Percentiles rank a stretch among this genome's conserved stretches.
phyloP scores from a whole-genome alignment of 2,888 invertebrate species.

The Chalcis sispes region DNA sequence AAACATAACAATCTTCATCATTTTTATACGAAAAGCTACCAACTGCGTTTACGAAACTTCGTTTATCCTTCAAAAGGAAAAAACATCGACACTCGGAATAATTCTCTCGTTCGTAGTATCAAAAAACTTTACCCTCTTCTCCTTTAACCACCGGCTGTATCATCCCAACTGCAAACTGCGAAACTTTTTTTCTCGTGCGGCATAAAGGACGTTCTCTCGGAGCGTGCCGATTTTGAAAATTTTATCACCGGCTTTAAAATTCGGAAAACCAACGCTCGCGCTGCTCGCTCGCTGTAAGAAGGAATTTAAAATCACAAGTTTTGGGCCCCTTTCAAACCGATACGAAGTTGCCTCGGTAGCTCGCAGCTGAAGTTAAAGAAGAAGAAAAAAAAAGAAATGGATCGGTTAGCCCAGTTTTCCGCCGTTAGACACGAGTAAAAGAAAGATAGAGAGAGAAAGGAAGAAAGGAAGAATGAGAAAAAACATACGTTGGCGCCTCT shows the following conservation, averaged over 20 bases:
- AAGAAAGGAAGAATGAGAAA: too few relatives aligned
- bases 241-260: constrained; percentile 45
- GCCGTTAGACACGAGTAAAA: constrained; percentile 29
- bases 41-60: neutral
- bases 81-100: constrained; percentile 22
- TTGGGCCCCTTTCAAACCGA: constrained; percentile 15
- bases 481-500: constrained; percentile 61
- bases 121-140: constrained; percentile 20
- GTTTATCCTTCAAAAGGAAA: constrained; percentile 5
- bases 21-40: too few relatives aligned
- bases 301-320: constrained; percentile 37
- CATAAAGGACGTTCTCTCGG: too few relatives aligned
- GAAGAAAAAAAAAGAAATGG: constrained; percentile 40
- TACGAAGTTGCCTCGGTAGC: constrained; percentile 31
- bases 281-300: neutral
- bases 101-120: constrained; percentile 34
- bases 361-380: too few relatives aligned
- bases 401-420: constrained; percentile 65
- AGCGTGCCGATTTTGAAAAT: constrained; percentile 47
- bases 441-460: too few relatives aligned
- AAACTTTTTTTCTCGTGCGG: constrained; percentile 1
- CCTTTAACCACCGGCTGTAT: too few relatives aligned
- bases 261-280: constrained; percentile 7
- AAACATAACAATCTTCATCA: too few relatives aligned
- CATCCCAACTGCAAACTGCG: constrained; percentile 17